Evolutionary conservation across 2,888 invertebrate genomes (phyloP), one percentile per base, ranked within the genome.

Genomic region (Apotomis betuletana): DNA sequence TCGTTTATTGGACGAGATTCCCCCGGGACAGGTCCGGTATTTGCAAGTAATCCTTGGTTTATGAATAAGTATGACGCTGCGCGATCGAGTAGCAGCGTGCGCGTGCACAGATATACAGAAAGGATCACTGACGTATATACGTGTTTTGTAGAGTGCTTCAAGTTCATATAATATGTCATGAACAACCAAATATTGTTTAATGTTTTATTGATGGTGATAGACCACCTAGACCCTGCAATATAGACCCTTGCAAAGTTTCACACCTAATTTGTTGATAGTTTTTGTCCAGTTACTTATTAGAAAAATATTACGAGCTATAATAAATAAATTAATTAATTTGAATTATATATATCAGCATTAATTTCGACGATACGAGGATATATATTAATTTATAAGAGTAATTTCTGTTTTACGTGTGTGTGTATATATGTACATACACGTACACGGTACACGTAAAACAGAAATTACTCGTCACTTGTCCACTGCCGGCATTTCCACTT

Each of bases 31-130:
- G 78, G 83, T 82, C 70, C 71, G 73, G 75, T 78, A 81, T 83
- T 81, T 81, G 82, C 80, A 81, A 81, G 79, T 78, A 78, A 79
- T 80, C 77, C 76, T 62, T 74, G 71, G 70, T 65, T 74, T 77
- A 79, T 77, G 78, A 77, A 79, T 77, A 79, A 77, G 75, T 77
- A 77, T 77, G 77, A 76, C 75, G 74, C 46, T 55, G 72, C 60
- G 64, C 75, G 76, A 76, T 76, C 46, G 70, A 77, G 75, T 74
- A 59, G 73, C 15, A 61, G 58, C 38, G 36, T 54, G 5, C 60
- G 27, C 27, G 15, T n/a, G 41, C 27, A 54, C 61, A n/a, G 44
- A 6, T 57, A 12, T 70, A 67, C 51, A 72, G 67, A 52, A 52
- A 72, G 46, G 44, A 67, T n/a, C 55, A 46, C 13, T 51, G 12